Percentiles rank a stretch among this genome's conserved stretches.
phyloP scores from a whole-genome alignment of 2,797 vertebrate genomes.

The Melanotaenia parkinsoni region DNA sequence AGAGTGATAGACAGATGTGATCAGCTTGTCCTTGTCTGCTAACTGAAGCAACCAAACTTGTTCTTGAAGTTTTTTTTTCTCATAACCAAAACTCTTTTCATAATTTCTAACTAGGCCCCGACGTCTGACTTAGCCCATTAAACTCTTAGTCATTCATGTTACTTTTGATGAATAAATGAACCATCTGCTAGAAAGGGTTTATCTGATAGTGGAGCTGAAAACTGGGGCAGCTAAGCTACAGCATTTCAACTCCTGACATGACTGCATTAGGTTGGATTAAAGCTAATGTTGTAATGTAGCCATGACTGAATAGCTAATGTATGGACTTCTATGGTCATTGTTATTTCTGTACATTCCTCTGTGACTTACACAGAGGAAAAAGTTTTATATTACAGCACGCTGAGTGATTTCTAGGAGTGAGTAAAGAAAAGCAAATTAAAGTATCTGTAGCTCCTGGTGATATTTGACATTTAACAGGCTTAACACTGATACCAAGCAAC shows the following conservation, averaged over 20 bases:
- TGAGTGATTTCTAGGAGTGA: constrained; percentile 19
- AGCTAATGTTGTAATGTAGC: not conserved
- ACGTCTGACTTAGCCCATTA: constrained; percentile 11
- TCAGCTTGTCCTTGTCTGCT: constrained; percentile 25
- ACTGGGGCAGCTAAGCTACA: constrained; percentile 20
- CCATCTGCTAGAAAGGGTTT: constrained; percentile 3
- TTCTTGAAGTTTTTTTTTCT: not conserved
- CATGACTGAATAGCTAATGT: not conserved
- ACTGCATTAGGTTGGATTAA: not conserved
- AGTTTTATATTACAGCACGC: constrained; percentile 3
- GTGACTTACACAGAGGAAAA: not conserved
- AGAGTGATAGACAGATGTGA: constrained; percentile 11
- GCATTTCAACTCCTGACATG: not conserved
- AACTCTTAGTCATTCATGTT: constrained; percentile 15
- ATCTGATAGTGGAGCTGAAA: constrained; percentile 23
- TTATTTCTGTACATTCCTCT: constrained; percentile 1
- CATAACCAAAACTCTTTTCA: constrained; percentile 1
- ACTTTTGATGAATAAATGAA: constrained; percentile 37
- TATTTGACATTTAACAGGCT: constrained; percentile 66
- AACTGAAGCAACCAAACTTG: constrained; percentile 11
- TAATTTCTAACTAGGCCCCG: constrained; percentile 14
- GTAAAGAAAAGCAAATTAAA: constrained; percentile 24
- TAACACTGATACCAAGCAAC: constrained; percentile 36
- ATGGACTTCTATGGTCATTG: not conserved
- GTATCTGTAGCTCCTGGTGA: constrained; percentile 33